Percentiles rank a stretch among this genome's conserved stretches.
These are phyloP conservation scores for Eurosta solidaginis DNA, from an alignment of 1,140 invertebrate genomes.

Conservation along the genomic window DNA sequence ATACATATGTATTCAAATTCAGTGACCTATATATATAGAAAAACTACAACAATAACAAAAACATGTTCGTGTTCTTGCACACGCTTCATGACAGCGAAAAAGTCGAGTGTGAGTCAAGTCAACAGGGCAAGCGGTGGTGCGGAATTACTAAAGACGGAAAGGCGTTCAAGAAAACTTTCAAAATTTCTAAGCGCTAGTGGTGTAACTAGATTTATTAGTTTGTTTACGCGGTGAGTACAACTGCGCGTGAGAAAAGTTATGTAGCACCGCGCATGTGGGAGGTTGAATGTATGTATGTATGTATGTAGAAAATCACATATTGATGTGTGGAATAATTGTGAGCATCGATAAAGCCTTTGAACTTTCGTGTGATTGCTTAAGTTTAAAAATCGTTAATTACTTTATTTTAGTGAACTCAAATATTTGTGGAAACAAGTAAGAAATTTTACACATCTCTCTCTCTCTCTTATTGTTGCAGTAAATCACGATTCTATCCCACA, in stretches of 20 bases:
- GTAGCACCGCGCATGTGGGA: background rate
- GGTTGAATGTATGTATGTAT: background rate
- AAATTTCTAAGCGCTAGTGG: background rate
- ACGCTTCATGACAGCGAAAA: background rate
- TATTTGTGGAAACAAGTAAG: too few species aligned
- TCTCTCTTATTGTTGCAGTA: too few species aligned
- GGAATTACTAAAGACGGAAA: background rate
- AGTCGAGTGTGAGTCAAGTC: background rate
- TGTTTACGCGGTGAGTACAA: background rate
- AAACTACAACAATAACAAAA: background rate
- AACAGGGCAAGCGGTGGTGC: background rate
- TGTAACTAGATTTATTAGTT: background rate
- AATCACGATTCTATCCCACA: too few species aligned
- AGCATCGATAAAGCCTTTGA: too few species aligned
- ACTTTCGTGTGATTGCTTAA: too few species aligned
- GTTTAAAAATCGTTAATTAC: too few species aligned
- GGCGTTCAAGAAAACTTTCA: background rate
- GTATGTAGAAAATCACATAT: background rate
- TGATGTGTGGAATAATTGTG: too few species aligned
- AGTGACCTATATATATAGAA: slow-evolving; percentile 11
- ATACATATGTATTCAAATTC: background rate
- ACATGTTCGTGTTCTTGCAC: background rate
- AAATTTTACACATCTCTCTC: too few species aligned
- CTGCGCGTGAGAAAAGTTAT: background rate
- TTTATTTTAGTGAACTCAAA: too few species aligned